Evolutionary conservation across 2,888 invertebrate genomes (phyloP), one percentile per base, ranked within the genome.

Genomic region (Drosophila atripex): DNA sequence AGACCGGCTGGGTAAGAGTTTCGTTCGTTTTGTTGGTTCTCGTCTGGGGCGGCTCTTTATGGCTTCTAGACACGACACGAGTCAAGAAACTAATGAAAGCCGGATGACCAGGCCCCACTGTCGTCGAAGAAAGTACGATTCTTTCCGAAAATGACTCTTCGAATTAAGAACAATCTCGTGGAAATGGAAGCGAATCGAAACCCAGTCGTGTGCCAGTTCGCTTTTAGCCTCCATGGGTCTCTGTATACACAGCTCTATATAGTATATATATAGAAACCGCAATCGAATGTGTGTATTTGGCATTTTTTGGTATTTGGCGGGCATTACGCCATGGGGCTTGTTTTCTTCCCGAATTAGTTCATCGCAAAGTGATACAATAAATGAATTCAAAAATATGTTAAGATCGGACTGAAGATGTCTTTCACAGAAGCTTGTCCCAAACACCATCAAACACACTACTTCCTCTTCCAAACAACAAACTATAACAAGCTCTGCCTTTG

Each of bases 201-300:
- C 18, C 23, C 18, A 46, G 78, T 41, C 78, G 78, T 78, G 76
- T 76, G 76, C 76, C 76, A 78, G 78, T 76, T 73, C 64, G 69
- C 75, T 75, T 77, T 77, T 79, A 66, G 76, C 73, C 55, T 49
- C 46, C 50, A 39, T 45, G n/a, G 28, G 38, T 47, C 46, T 47
- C 46, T 56, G n/a, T 7, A 7, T 35, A n/a, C 7, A 35, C 7
- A 35, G n/a, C 2, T 35, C 6, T 16, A 41, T 16, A 18, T 18
- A 2, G 7, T 18, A 5, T 18, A 18, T 16, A 18, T 16, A 43
- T 51, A 51, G 47, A 70, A 16, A 32, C 46, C 30, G 30, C 21
- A 61, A 60, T 35, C 49, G 50, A 43, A 38, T 43, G 41, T 18
- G 21, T 41, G 28, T 64, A 32, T 64, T 18, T 47, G n/a, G 49